Base-by-base conservation (phyloP, 2,113 vertebrate species). In the Prunella himalayana region DNA sequence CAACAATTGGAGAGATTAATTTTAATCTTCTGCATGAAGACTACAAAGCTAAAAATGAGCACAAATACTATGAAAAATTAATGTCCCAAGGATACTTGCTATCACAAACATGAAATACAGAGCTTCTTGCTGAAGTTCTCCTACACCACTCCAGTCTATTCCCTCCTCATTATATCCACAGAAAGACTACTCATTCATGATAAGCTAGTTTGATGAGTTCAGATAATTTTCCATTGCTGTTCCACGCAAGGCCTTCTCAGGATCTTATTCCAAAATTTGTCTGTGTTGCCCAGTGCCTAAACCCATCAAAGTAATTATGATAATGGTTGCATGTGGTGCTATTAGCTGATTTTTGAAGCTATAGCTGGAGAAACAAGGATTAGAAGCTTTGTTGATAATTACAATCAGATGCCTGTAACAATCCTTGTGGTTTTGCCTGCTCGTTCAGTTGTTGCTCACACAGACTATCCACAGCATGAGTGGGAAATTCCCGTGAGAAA, bases 181-280 rank as follows among this genome's bases (percentile, higher is more conserved):
- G 94, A 97, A 95, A 82, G 47, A 79, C 69, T 64, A 92, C 80
- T 97, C 92, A 96, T 91, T 92, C 90, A 82, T 73, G 44, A n/a
- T 80, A 82, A 90, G 70, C 50, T 64, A 23, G 91, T 64, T 83
- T 64, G 57, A 89, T 60, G 69, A 92, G 59, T 79, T 45, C 75
- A 92, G 88, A 75, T 82, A 37, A 53, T 77, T 94, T 82, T 94
- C 82, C 56, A 61, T 65, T 6, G 5, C 81, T 61, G 59, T 44
- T 54, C 37, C 63, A 88, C 90, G 84, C 76, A 95, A 86, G 69
- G 76, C 86, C 84, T 25, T 60, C 44, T 66, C 69, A 57, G 35
- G 63, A 72, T 89, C 80, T 92, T 93, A 73, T 45, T 96, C 65
- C 75, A 56, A 57, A 59, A 96, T 64, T 50, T 56, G 31, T 69